These are phyloP conservation scores for Allygus modestus DNA, from an alignment of 2,888 invertebrate species.

Conservation along the genomic window DNA sequence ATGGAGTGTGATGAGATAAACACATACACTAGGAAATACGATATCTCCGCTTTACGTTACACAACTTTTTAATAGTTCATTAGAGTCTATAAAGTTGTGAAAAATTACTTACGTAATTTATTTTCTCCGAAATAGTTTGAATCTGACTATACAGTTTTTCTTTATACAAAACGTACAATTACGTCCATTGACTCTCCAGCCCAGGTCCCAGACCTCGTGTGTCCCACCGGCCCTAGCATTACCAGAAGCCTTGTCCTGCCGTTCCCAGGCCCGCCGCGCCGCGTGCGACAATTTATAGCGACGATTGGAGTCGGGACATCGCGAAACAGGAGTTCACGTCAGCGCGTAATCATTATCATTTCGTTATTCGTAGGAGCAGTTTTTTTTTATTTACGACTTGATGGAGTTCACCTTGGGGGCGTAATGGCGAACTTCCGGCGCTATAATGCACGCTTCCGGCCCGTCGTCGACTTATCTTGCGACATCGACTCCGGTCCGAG, in stretches of 20 bases:
- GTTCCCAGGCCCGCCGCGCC: background rate
- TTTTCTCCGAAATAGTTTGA: too few species aligned
- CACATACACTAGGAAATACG: too few species aligned
- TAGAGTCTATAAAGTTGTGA: too few species aligned
- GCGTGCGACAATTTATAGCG: conserved; percentile 7
- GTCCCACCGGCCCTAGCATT: background rate
- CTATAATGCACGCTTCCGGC: conserved; percentile 57
- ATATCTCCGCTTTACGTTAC: too few species aligned
- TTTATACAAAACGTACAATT: too few species aligned
- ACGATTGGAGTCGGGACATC: background rate
- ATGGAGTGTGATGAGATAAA: too few species aligned
- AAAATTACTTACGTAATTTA: too few species aligned
- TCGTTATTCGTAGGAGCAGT: conserved; percentile 55
- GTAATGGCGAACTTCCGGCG: conserved; percentile 61
- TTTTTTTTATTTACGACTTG: conserved; percentile 61
- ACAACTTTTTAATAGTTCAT: too few species aligned
- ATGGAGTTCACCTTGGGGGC: conserved; percentile 61
- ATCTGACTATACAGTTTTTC: too few species aligned
- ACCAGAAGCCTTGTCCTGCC: background rate
- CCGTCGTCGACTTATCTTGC: conserved; percentile 57
- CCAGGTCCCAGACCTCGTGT: background rate
- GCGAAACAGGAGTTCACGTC: conserved; percentile 22
- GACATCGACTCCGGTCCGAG: conserved; percentile 34
- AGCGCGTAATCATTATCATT: conserved; percentile 55
- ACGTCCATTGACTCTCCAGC: background rate